Base-by-base conservation (phyloP, 2,888 invertebrate genomes). In the Drosophila atroscutellata region DNA sequence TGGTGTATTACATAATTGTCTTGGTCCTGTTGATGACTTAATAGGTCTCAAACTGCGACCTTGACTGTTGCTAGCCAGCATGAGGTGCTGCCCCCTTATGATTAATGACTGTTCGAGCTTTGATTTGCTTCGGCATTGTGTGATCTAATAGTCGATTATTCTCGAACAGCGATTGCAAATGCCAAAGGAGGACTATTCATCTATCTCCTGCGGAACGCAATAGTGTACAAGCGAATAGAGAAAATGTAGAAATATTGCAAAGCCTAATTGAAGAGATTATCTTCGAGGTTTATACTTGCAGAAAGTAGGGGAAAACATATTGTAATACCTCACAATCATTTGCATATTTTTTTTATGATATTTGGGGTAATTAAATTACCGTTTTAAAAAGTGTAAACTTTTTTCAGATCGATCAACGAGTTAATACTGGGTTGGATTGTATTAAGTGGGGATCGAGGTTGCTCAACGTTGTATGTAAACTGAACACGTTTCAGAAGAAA, bases 11-110 rank as follows among this genome's bases (percentile, higher is more conserved):
- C 66, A 82, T 79, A 80, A 81, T 66, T 80, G 75, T 72, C 63
- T 66, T 61, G 58, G 80, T 52, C 68, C 82, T 78, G 71, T 79
- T 66, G 83, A 80, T 80, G 83, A 83, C 83, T 80, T 80, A 80
- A 80, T 83, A 67, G 72, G 60, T 39, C 72, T 69, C 77, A 61
- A 55, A 72, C 72, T 67, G 68, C 52, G 76, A 45, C 80, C 82
- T 72, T 80, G 72, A 82, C 64, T 65, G 54, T 61, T 64, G 54
- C 54, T 13, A 49, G 26, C 52, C 52, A 13, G 37, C 28, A 15
- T 51, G 50, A 39, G 56, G 30, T 60, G 58, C 60, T 66, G 60
- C 34, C 57, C 32, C 11, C 66, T 69, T 72, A 56, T 78, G 68
- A 81, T 79, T 69, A 61, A 70, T 78, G 59, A 75, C 45, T 42